Conservation (phyloP, 2,888 invertebrate species). For the Aleiodes testaceus region DNA sequence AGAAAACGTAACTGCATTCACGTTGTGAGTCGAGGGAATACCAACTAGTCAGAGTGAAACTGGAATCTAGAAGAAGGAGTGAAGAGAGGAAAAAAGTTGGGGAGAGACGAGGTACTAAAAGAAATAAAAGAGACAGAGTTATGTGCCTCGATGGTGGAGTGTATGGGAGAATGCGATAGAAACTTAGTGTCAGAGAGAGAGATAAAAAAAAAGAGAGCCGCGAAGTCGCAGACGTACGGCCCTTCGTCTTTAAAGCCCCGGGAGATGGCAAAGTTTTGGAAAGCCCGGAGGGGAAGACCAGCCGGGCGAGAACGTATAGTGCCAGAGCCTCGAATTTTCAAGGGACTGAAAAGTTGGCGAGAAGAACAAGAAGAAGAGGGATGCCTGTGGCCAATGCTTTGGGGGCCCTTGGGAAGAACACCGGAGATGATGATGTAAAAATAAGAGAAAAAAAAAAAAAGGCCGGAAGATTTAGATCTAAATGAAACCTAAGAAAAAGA, state of each 20-base stretch:
- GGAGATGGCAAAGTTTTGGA: slow-evolving; percentile 62
- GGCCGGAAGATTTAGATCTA: not conserved
- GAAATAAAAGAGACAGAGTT: slow-evolving; percentile 31
- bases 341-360: slow-evolving; percentile 46
- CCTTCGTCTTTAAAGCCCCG: slow-evolving; percentile 55
- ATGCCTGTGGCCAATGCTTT: slow-evolving; percentile 51
- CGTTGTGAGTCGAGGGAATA: slow-evolving; percentile 42
- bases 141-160: slow-evolving; percentile 8
- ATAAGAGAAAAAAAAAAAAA: slow-evolving; percentile 12
- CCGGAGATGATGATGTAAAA: not conserved
- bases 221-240: slow-evolving; percentile 46
- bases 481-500: slow-evolving; percentile 6
- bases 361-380: slow-evolving; percentile 47
- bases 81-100: slow-evolving; percentile 22
- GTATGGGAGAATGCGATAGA: slow-evolving; percentile 8
- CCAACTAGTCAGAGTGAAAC: slow-evolving; percentile 36
- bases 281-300: slow-evolving; percentile 57
- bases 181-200: slow-evolving; percentile 21
- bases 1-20: slow-evolving; percentile 40
- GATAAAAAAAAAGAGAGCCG: slow-evolving; percentile 31
- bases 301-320: slow-evolving; percentile 20
- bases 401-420: slow-evolving; percentile 34
- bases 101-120: slow-evolving; percentile 6
- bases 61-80: slow-evolving; percentile 22
- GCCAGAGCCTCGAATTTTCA: slow-evolving; percentile 34